phyloP scores from a whole-genome alignment of 2,888 invertebrate species.

The Lacanobia oleracea region DNA sequence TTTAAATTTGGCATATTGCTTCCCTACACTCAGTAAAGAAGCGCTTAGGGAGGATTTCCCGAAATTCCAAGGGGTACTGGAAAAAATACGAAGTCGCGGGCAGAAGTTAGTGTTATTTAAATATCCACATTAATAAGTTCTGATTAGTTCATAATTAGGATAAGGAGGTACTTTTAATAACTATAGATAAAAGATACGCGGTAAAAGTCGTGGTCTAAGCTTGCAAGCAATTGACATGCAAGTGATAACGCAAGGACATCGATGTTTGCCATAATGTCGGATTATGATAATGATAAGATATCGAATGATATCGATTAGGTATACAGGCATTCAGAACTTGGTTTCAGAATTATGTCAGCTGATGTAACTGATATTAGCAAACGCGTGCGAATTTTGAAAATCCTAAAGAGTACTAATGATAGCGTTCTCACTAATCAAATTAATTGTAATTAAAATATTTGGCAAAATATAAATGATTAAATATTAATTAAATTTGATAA shows the following conservation, averaged over 20 bases:
- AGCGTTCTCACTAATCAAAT: neutral
- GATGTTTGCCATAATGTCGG: slow-evolving; percentile 13
- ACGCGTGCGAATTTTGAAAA: neutral
- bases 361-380: neutral
- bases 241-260: slow-evolving; percentile 14
- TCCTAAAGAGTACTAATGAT: neutral
- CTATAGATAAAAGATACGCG: neutral
- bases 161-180: too few species aligned
- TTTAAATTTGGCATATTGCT: too few species aligned
- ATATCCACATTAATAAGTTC: neutral
- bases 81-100: too few species aligned
- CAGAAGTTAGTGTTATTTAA: neutral
- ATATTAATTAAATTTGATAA: neutral
- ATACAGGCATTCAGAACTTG: neutral
- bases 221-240: neutral
- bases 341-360: neutral
- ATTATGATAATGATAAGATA: slow-evolving; percentile 18
- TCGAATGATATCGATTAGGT: slow-evolving; percentile 9
- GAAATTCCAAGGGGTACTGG: too few species aligned
- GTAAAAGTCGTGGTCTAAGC: neutral
- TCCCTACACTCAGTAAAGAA: too few species aligned
- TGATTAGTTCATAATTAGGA: too few species aligned
- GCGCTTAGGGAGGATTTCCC: too few species aligned
- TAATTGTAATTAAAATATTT: neutral
- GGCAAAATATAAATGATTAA: too few species aligned